Evolutionary conservation across 2,797 vertebrate species (phyloP).

Genomic region (Urocyon cinereoargenteus): DNA sequence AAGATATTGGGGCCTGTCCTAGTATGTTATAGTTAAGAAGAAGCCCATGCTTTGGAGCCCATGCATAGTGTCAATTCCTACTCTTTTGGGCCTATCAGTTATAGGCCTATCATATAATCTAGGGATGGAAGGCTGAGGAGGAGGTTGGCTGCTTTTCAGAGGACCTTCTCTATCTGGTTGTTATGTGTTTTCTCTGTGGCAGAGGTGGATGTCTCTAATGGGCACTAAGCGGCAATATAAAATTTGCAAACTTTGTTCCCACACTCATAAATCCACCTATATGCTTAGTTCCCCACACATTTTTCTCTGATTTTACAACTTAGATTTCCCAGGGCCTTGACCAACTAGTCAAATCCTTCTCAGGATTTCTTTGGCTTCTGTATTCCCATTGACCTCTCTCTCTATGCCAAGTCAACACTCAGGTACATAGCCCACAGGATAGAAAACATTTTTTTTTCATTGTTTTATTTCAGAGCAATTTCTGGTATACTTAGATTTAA

Average conservation of each 20-base stretch:
- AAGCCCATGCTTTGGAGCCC: background rate
- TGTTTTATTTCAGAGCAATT: background rate
- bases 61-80: background rate
- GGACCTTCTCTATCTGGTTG: background rate
- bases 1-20: background rate
- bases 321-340: background rate
- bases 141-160: background rate
- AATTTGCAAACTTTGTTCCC: background rate
- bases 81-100: background rate
- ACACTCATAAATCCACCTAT: background rate
- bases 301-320: background rate
- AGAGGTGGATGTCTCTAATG: background rate
- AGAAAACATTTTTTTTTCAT: background rate
- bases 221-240: background rate
- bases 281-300: background rate
- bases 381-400: background rate
- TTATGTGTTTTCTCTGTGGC: background rate
- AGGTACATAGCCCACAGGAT: background rate
- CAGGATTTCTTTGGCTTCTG: background rate
- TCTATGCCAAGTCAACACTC: background rate
- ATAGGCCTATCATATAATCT: background rate
- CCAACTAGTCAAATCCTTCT: background rate
- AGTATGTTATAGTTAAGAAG: background rate
- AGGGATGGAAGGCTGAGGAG: background rate
- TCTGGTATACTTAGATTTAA: background rate